phyloP scores from a whole-genome alignment of 2,113 vertebrate genomes.

The Sylvia atricapilla region DNA sequence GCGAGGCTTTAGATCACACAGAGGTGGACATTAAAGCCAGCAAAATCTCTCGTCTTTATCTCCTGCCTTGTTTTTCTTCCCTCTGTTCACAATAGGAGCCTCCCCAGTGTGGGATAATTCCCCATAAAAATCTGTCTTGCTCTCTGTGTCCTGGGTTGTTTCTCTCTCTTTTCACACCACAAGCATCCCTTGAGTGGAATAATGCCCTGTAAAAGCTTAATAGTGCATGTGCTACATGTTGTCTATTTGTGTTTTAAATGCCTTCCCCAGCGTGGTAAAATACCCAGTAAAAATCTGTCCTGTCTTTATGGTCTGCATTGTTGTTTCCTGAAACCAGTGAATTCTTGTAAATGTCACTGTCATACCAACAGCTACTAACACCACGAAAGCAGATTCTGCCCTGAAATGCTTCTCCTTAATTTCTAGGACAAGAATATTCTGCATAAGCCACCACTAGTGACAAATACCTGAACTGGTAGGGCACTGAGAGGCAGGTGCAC shows the following conservation, averaged over 20 bases:
- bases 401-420: background rate
- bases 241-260: constrained; percentile 28
- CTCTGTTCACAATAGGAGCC: background rate
- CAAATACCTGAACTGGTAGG: background rate
- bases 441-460: background rate
- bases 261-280: background rate
- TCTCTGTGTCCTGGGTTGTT: background rate
- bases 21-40: background rate
- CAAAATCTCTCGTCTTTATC: background rate
- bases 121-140: constrained; percentile 19
- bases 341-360: background rate
- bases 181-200: constrained; percentile 16
- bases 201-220: constrained; percentile 45
- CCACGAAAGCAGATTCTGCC: background rate
- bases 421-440: background rate
- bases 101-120: constrained; percentile 27
- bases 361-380: background rate
- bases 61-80: constrained; percentile 35
- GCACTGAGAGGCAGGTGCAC: background rate
- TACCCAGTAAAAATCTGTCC: background rate
- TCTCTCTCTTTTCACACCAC: constrained; percentile 23
- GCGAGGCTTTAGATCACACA: constrained; percentile 7
- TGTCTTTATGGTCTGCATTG: background rate
- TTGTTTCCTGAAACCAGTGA: background rate
- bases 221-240: constrained; percentile 7